Evolutionary conservation across 2,888 invertebrate genomes (phyloP), one percentile per base, ranked within the genome.

Genomic region (Margaritifera margaritifera): DNA sequence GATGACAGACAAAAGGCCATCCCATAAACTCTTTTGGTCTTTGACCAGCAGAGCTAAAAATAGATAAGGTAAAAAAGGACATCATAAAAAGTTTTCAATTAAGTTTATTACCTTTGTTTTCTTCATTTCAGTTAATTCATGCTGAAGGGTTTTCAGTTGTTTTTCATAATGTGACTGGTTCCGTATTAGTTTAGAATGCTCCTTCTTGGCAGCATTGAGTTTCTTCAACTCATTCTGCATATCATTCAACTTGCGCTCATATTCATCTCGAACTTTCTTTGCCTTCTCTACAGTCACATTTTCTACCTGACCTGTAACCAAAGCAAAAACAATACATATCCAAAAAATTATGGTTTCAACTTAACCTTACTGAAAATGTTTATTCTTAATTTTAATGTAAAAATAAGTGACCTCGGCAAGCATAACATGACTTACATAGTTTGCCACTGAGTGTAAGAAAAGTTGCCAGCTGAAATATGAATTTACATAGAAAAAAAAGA

Each of bases 211-310:
- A 0, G 94, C 92, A 87, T 97, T 95, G 78, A 97, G 91, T 76
- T 95, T 93, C 86, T 94, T 94, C 87, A 97, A 90, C 88, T 98
- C 97, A 68, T 93, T 93, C 83, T 96, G 94, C 94, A 98, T 94
- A 31, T 93, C 93, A 20, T 92, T 91, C 64, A 98, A 91, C 84
- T 95, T 96, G 55, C 94, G 93, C 87, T 98, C 97, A 90, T 96
- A 99, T 82, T 98, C 96, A 50, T 95, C 95, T 78, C 94, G 94
- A 64, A 97, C 92, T 86, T 95, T 87, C 77, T 85, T 84, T 15
- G 79, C 79, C 62, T 85, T 81, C 22, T 87, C 89, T 6, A 71
- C 61, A 4, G 81, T 75, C 51, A 66, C 65, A 15, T 77, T 74
- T 31, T 83, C 84, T 22, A 82, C 72, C 70, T 83, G 79, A 62